These are phyloP conservation scores for Actinia tenebrosa DNA, from an alignment of 64 coral and sea anemone species.

Conservation along the genomic window DNA sequence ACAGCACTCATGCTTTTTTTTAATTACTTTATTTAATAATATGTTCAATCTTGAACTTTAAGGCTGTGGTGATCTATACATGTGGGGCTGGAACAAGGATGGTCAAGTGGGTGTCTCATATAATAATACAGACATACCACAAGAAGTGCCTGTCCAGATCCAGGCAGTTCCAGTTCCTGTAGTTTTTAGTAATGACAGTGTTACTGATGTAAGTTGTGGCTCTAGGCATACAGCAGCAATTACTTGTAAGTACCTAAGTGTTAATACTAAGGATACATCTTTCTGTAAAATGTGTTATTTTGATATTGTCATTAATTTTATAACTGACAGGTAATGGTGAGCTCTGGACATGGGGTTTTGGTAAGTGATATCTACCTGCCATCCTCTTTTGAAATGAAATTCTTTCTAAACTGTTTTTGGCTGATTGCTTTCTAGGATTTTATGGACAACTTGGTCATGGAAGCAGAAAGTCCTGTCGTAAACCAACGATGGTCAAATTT, in stretches of 20 bases:
- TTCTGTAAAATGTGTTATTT: background rate
- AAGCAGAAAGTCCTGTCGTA: constrained; percentile 4
- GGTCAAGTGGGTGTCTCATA: constrained; percentile 62
- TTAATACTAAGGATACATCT: background rate
- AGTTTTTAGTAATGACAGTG: constrained; percentile 51
- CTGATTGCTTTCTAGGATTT: constrained; percentile 35
- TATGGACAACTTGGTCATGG: constrained; percentile 91
- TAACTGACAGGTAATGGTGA: constrained; percentile 47
- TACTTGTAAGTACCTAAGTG: constrained; percentile 30
- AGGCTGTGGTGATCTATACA: constrained; percentile 88
- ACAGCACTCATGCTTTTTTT: too few relatives aligned
- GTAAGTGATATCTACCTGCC: background rate
- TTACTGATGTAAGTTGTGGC: constrained; percentile 70
- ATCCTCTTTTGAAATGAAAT: background rate
- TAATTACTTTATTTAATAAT: too few relatives aligned
- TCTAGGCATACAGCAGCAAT: constrained; percentile 79
- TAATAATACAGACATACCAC: background rate
- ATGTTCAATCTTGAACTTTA: background rate
- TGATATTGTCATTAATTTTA: background rate
- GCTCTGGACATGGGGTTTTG: constrained; percentile 95
- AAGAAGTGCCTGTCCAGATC: background rate
- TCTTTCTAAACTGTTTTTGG: background rate
- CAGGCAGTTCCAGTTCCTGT: constrained; percentile 64
- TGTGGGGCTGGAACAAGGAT: constrained; percentile 95
- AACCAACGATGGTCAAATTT: constrained; percentile 38